These are phyloP conservation scores for Cichlasoma orientale DNA, from an alignment of 2,797 vertebrate species.

Conservation along the genomic window DNA sequence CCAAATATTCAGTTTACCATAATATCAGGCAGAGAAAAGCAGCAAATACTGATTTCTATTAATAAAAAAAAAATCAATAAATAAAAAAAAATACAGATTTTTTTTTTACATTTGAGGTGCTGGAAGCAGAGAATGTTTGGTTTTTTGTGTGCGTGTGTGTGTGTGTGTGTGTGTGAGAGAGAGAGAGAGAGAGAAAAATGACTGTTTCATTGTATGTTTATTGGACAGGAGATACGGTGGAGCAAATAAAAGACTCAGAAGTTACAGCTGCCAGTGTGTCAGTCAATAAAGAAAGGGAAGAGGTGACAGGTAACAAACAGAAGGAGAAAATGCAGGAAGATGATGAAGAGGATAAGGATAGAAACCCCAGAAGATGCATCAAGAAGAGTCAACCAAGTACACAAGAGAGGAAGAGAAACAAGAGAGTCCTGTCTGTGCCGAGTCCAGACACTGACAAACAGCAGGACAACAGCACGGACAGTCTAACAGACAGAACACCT, in stretches of 20 bases:
- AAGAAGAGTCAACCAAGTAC: neutral
- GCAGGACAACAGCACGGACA: neutral
- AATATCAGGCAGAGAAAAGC: neutral
- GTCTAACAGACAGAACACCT: neutral
- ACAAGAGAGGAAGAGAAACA: constrained; percentile 8
- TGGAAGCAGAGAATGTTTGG: neutral
- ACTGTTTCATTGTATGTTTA: neutral
- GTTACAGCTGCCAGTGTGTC: neutral
- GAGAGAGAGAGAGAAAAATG: neutral
- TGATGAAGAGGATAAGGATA: neutral
- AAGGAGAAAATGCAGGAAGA: neutral
- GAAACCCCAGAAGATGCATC: neutral
- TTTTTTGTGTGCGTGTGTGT: neutral
- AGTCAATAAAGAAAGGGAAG: neutral
- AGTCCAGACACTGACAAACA: neutral
- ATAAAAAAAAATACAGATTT: neutral
- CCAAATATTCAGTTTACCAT: neutral
- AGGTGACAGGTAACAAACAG: neutral
- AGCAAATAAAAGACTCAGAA: neutral
- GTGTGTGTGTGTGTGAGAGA: too few species aligned
- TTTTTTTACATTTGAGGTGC: neutral
- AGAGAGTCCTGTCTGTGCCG: fast-evolving
- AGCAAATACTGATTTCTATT: neutral
- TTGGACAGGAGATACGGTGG: constrained; percentile 26
- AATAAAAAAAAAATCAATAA: too few species aligned